These are phyloP conservation scores for Diorhabda carinulata DNA, from an alignment of 1,140 invertebrate genomes.

Conservation along the genomic window DNA sequence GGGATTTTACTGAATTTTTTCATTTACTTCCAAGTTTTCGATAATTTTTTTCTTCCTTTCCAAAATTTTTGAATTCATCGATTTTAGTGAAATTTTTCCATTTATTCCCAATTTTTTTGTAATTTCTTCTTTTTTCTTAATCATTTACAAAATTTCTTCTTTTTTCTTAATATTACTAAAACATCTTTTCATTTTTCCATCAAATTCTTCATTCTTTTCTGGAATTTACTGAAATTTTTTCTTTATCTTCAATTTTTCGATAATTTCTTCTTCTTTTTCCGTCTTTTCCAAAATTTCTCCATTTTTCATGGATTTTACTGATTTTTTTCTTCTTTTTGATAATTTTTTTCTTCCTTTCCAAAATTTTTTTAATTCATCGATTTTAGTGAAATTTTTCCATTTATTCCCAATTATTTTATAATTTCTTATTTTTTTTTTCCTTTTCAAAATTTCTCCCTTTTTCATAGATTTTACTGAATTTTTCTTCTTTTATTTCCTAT, in stretches of 20 bases:
- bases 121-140: too few species aligned
- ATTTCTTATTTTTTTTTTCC: conserved; percentile 18
- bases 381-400: too few species aligned
- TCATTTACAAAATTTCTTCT: too few species aligned
- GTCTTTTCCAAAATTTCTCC: conserved; percentile 39
- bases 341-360: conserved; percentile 37
- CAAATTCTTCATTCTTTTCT: neutral
- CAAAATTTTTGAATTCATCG: neutral
- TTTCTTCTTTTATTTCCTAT: conserved; percentile 43
- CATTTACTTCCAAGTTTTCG: neutral
- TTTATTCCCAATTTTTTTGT: too few species aligned
- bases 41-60: conserved; percentile 38
- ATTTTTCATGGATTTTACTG: conserved; percentile 31
- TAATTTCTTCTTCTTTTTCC: conserved; percentile 39
- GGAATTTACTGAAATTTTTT: neutral
- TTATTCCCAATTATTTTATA: too few species aligned
- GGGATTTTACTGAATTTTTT: too few species aligned
- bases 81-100: too few species aligned
- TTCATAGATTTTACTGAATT: conserved; percentile 32
- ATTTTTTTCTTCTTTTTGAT: too few species aligned
- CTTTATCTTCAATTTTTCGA: conserved; percentile 11
- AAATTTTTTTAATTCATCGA: too few species aligned
- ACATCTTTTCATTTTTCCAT: neutral
- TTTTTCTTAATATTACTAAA: too few species aligned
- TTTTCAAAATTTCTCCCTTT: conserved; percentile 35